Evolutionary conservation across 1,140 invertebrate genomes (phyloP).

Genomic region (Brachionus angularis): DNA sequence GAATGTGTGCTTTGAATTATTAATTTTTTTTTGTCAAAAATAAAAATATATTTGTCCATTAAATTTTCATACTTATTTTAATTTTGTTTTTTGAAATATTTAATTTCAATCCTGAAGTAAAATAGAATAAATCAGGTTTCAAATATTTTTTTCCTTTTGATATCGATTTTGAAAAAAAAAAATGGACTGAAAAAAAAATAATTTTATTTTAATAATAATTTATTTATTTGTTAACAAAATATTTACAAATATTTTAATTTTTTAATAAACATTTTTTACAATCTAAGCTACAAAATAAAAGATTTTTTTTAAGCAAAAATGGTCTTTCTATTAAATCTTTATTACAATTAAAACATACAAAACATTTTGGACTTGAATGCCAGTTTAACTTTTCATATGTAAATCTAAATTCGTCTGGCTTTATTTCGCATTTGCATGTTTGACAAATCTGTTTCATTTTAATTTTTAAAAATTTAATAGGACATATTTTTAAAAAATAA

Average conservation of each 20-base stretch:
- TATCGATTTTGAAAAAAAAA: too few species aligned
- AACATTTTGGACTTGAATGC: constrained; percentile 15
- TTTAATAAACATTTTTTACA: constrained; percentile 17
- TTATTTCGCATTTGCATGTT: constrained; percentile 1
- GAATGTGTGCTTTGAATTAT: too few species aligned
- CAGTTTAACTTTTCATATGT: constrained; percentile 32
- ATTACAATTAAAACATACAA: constrained; percentile 12
- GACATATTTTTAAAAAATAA: not conserved
- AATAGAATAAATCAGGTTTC: too few species aligned
- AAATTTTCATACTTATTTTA: too few species aligned
- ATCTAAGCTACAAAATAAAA: constrained; percentile 13
- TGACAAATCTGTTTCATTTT: not conserved
- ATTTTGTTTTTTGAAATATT: too few species aligned
- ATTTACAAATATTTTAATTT: not conserved
- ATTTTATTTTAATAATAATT: too few species aligned
- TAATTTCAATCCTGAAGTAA: too few species aligned
- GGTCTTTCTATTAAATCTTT: constrained; percentile 14
- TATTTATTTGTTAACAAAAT: not conserved
- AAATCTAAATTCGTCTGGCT: not conserved
- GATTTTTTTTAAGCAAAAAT: constrained; percentile 32
- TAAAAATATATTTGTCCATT: too few species aligned
- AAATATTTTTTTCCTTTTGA: too few species aligned
- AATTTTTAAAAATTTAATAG: not conserved
- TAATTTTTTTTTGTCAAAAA: too few species aligned
- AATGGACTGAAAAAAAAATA: too few species aligned